These are phyloP conservation scores for Athetis lepigone DNA, from an alignment of 2,888 invertebrate species.

Conservation along the genomic window DNA sequence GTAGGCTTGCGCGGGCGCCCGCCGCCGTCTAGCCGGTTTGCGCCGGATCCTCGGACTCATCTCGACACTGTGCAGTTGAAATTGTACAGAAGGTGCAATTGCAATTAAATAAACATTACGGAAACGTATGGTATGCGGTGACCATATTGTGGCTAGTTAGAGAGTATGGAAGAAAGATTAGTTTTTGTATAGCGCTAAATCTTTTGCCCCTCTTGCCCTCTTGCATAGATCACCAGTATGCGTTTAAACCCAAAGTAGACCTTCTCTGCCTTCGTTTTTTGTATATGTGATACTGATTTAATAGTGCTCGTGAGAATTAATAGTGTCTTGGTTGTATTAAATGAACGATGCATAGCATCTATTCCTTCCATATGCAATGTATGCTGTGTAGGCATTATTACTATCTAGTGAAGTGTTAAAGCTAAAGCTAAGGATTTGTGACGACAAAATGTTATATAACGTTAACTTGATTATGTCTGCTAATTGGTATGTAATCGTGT, in stretches of 20 bases:
- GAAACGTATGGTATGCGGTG: background rate
- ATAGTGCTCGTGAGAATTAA: conserved; percentile 17
- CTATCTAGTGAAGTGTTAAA: conserved; percentile 14
- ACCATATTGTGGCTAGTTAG: background rate
- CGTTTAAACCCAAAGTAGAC: background rate
- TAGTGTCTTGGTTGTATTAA: conserved; percentile 6
- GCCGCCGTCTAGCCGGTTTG: conserved; percentile 76
- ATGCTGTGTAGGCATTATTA: conserved; percentile 3
- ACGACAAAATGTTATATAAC: conserved; percentile 17
- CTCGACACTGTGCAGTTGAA: conserved; percentile 27
- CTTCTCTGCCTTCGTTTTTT: conserved; percentile 18
- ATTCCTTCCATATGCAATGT: background rate
- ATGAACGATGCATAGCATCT: background rate
- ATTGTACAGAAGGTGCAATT: conserved; percentile 33
- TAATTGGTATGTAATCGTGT: conserved; percentile 12
- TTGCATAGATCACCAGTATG: background rate
- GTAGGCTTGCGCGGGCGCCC: conserved; percentile 69
- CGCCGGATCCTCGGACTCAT: conserved; percentile 77
- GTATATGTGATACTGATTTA: conserved; percentile 41
- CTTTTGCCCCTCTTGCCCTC: background rate
- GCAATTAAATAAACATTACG: background rate
- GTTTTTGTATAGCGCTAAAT: background rate
- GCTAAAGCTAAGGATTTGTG: conserved; percentile 1
- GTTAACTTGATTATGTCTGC: conserved; percentile 10
- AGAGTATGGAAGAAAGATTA: background rate